These are phyloP conservation scores for Myotis yumanensis DNA, from an alignment of 2,113 vertebrate genomes.

Conservation along the genomic window DNA sequence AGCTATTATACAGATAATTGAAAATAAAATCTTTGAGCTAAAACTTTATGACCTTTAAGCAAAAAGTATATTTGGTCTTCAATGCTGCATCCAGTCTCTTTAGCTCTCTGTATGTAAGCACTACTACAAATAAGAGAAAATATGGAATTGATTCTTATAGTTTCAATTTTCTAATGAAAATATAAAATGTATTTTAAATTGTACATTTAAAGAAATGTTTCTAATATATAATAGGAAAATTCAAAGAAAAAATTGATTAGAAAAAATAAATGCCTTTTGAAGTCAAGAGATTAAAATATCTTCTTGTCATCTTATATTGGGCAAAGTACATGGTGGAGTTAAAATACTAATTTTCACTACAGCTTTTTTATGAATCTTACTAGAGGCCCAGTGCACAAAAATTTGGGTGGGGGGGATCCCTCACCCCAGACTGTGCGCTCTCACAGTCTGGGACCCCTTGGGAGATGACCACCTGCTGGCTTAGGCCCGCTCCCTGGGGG, in stretches of 20 bases:
- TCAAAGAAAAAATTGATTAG: conserved; percentile 13
- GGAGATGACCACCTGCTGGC: too few species aligned
- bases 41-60: neutral
- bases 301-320: neutral
- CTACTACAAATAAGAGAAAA: neutral
- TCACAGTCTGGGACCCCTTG: too few species aligned
- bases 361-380: neutral
- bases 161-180: neutral
- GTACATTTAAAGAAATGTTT: neutral
- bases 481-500: too few species aligned
- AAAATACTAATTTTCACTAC: conserved; percentile 37
- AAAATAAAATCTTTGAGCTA: conserved; percentile 33
- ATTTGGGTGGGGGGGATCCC: too few species aligned
- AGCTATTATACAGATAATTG: neutral
- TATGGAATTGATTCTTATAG: neutral
- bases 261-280: conserved; percentile 18
- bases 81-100: neutral
- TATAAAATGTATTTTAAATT: conserved; percentile 43
- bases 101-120: neutral
- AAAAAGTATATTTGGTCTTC: neutral
- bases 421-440: too few species aligned
- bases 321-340: neutral
- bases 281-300: conserved; percentile 17
- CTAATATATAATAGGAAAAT: neutral
- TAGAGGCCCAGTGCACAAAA: too few species aligned